Percentiles rank a stretch among this genome's conserved stretches.
phyloP scores from a whole-genome alignment of 1,140 invertebrate genomes.

The Drosophila kohkoa region DNA sequence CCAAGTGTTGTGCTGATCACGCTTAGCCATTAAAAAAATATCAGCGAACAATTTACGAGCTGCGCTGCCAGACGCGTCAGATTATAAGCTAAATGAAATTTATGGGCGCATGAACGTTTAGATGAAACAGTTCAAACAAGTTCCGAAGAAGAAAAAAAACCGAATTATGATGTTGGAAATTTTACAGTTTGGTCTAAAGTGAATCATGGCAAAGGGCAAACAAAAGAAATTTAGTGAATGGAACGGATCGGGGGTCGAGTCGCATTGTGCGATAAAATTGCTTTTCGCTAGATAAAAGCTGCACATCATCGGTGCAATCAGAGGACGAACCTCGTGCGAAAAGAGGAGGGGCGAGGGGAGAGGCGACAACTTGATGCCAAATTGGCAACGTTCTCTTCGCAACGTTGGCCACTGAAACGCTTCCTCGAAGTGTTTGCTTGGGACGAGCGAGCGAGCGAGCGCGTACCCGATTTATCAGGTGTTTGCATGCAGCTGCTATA shows the following conservation, averaged over 20 bases:
- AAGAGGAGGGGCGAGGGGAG: neutral
- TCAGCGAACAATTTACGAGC: too few species aligned
- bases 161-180: neutral
- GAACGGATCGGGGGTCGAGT: neutral
- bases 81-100: neutral
- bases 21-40: too few species aligned
- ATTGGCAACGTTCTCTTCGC: constrained; percentile 38
- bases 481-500: constrained; percentile 66
- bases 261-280: constrained; percentile 27
- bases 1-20: too few species aligned
- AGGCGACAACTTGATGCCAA: neutral
- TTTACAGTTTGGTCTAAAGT: too few species aligned
- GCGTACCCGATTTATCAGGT: constrained; percentile 80
- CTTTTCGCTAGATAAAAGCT: constrained; percentile 34
- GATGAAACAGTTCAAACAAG: neutral
- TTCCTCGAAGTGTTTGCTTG: constrained; percentile 30
- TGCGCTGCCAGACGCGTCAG: too few species aligned
- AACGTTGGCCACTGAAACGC: constrained; percentile 28
- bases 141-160: neutral
- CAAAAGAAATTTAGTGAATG: too few species aligned
- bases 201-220: too few species aligned
- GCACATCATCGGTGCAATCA: constrained; percentile 57
- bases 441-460: constrained; percentile 1
- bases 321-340: constrained; percentile 1
- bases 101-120: too few species aligned